A percentile compares a stretch with the other conserved stretches of the same genome.
Conservation (phyloP, 2,888 invertebrate genomes). For the Metopia argyrocephala region DNA sequence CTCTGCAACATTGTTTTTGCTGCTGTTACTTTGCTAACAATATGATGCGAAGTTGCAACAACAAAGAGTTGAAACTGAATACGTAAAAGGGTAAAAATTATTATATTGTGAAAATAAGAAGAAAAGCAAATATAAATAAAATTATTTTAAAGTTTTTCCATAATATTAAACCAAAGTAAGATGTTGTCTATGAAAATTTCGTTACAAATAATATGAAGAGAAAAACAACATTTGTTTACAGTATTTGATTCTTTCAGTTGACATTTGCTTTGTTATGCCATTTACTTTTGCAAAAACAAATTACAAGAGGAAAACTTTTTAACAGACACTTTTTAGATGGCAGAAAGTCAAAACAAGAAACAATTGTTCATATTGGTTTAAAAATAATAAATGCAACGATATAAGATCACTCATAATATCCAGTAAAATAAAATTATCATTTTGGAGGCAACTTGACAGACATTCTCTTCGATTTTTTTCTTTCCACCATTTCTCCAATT, state of each 20-base stretch:
- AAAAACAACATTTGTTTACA: slow-evolving; percentile 6
- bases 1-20: neutral
- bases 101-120: neutral
- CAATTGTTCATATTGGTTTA: no score
- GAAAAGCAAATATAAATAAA: slow-evolving; percentile 5
- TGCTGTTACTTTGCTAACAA: slow-evolving; percentile 19
- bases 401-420: no score
- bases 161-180: slow-evolving; percentile 24
- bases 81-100: neutral
- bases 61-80: slow-evolving; percentile 2
- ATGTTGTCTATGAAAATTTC: neutral
- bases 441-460: no score
- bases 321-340: neutral
- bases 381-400: no score
- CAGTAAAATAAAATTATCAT: no score
- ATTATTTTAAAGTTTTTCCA: slow-evolving; percentile 32
- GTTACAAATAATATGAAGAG: slow-evolving; percentile 37
- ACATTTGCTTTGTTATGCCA: no score
- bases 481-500: no score
- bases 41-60: no score
- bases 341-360: no score
- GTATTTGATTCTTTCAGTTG: no score
- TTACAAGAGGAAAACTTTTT: slow-evolving; percentile 27
- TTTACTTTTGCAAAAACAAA: no score
- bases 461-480: no score